Conservation (phyloP, 2,113 vertebrate species). For the Andinoacara biseriatus region DNA sequence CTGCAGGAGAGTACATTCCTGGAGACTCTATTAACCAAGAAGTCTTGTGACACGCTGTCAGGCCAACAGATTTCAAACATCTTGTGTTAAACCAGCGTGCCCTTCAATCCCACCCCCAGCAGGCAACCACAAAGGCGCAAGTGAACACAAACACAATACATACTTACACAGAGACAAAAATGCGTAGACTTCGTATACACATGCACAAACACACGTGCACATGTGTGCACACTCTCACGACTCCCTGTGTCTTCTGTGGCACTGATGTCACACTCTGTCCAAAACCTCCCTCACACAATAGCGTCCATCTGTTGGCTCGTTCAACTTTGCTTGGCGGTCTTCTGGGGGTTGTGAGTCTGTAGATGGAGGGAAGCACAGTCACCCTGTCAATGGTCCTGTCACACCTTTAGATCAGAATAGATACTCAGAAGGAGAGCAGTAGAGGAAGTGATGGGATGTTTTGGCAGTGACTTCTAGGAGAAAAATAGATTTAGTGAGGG, state of each 20-base stretch:
- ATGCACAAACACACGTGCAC: slow-evolving; percentile 28
- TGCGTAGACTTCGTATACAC: slow-evolving; percentile 31
- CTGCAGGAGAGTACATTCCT: slow-evolving; percentile 81
- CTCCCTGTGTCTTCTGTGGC: slow-evolving; percentile 22
- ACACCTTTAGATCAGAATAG: slow-evolving; percentile 53
- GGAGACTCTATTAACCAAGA: slow-evolving; percentile 79
- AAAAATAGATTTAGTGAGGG: slow-evolving; percentile 24
- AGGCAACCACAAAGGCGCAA: slow-evolving; percentile 34
- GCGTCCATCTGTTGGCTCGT: slow-evolving; percentile 79
- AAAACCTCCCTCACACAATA: slow-evolving; percentile 68
- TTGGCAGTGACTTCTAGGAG: slow-evolving; percentile 1
- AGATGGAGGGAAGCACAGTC: slow-evolving; percentile 59
- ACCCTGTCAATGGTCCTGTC: slow-evolving; percentile 49
- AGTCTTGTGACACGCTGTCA: slow-evolving; percentile 63
- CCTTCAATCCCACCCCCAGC: not conserved
- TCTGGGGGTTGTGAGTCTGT: slow-evolving; percentile 55
- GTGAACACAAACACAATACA: slow-evolving; percentile 32
- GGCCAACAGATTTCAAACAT: slow-evolving; percentile 75
- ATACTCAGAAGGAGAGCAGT: slow-evolving; percentile 12
- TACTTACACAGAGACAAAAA: slow-evolving; percentile 44
- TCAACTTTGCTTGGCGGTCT: slow-evolving; percentile 72
- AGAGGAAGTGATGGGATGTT: slow-evolving; percentile 11
- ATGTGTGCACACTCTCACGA: slow-evolving; percentile 15
- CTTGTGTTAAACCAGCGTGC: slow-evolving; percentile 62
- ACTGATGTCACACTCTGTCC: slow-evolving; percentile 26